Evolutionary conservation across 2,888 invertebrate species (phyloP).

Genomic region (Parnassius orleans): DNA sequence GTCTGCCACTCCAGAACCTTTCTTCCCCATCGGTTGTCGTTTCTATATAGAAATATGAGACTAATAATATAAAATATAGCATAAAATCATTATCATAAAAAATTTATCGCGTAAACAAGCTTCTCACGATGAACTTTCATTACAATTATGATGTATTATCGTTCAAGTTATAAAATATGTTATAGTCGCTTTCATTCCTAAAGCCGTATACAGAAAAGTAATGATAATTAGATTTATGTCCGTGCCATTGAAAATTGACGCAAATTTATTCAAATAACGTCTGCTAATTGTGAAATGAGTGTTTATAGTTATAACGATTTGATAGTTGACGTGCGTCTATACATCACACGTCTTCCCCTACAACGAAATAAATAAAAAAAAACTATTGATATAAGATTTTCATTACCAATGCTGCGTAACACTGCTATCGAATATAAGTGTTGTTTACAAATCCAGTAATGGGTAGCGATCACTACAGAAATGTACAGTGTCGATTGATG

Average conservation of each 20-base stretch:
- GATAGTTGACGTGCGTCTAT: slow-evolving; percentile 62
- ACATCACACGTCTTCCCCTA: slow-evolving; percentile 55
- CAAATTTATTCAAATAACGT: slow-evolving; percentile 73
- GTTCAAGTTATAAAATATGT: slow-evolving; percentile 35
- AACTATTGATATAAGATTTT: slow-evolving; percentile 30
- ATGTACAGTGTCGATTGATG: slow-evolving; percentile 53
- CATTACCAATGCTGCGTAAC: slow-evolving; percentile 32
- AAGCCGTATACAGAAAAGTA: slow-evolving; percentile 42
- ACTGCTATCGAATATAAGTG: slow-evolving; percentile 19
- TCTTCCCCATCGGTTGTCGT: too few species aligned
- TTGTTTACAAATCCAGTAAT: slow-evolving; percentile 49
- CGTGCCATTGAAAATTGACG: slow-evolving; percentile 64
- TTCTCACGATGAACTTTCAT: slow-evolving; percentile 53
- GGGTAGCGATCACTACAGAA: slow-evolving; percentile 43
- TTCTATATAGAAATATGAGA: neutral
- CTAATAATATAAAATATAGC: slow-evolving; percentile 23
- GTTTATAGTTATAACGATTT: slow-evolving; percentile 64
- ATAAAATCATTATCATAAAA: slow-evolving; percentile 31
- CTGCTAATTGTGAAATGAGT: slow-evolving; percentile 71
- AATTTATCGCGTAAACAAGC: slow-evolving; percentile 35
- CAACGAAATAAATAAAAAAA: slow-evolving; percentile 31
- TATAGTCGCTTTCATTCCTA: slow-evolving; percentile 48
- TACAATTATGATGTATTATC: slow-evolving; percentile 46
- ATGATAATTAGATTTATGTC: slow-evolving; percentile 69
- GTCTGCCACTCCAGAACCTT: too few species aligned